Percentiles rank a stretch among this genome's conserved stretches.
Conservation (phyloP, 2,888 invertebrate species). For the Anagyrus pseudococci region DNA sequence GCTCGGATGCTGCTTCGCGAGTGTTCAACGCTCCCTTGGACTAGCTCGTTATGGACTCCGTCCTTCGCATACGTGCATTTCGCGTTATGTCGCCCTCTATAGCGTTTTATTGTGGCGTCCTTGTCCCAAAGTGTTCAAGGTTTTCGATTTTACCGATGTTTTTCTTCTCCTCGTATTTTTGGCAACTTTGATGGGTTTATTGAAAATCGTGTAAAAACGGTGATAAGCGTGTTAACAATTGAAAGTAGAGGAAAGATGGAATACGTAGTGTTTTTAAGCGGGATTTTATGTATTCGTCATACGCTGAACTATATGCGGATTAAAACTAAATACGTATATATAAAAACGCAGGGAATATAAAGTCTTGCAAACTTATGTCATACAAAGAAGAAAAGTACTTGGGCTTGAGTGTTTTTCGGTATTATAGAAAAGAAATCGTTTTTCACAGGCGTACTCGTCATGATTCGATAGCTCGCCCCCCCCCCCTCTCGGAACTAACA, state of each 20-base stretch:
- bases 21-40: background rate
- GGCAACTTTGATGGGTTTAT: no score
- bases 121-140: background rate
- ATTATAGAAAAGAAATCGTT: constrained; percentile 25
- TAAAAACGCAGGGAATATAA: no score
- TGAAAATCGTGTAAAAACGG: no score
- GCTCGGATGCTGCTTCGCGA: constrained; percentile 10
- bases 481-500: constrained; percentile 19
- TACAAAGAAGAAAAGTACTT: background rate
- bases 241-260: no score
- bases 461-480: constrained; percentile 29
- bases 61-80: background rate
- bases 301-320: no score
- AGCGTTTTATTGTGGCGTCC: background rate
- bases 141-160: background rate
- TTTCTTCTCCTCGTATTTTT: no score
- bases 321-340: no score
- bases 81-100: background rate
- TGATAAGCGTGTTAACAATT: no score
- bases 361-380: constrained; percentile 10
- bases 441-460: constrained; percentile 17
- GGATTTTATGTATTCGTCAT: no score
- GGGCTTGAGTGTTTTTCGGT: constrained; percentile 5
- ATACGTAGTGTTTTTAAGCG: no score
- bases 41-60: background rate